Conservation (phyloP, 2,888 invertebrate species). For the Lobophora halterata region DNA sequence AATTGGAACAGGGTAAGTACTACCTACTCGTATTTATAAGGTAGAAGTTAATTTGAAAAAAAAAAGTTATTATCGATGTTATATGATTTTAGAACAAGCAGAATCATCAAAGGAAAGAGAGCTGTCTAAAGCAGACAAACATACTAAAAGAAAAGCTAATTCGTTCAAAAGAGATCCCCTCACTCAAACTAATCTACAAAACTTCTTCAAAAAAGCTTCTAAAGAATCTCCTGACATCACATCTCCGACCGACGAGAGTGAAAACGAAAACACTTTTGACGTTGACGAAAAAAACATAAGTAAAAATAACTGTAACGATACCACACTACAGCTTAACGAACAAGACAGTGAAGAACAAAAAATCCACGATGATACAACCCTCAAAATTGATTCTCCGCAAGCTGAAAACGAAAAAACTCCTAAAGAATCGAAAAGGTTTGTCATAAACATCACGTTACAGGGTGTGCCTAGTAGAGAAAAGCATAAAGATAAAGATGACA, state of each 20-base stretch:
- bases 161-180: constrained; percentile 72
- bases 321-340: constrained; percentile 45
- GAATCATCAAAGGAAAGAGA: constrained; percentile 42
- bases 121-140: constrained; percentile 70
- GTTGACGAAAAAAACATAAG: constrained; percentile 52
- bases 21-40: not conserved
- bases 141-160: constrained; percentile 67
- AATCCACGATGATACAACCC: constrained; percentile 49
- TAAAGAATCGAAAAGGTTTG: constrained; percentile 39
- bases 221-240: constrained; percentile 41
- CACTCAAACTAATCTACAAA: constrained; percentile 72
- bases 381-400: constrained; percentile 40
- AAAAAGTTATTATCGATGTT: too few relatives aligned
- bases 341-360: constrained; percentile 29
- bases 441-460: constrained; percentile 70
- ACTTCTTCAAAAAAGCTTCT: constrained; percentile 61
- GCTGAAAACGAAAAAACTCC: constrained; percentile 14
- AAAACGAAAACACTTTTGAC: constrained; percentile 50
- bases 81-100: constrained; percentile 41
- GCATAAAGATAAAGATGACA: constrained; percentile 17
- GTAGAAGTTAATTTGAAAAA: too few relatives aligned
- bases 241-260: constrained; percentile 49
- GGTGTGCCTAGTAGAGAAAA: constrained; percentile 50
- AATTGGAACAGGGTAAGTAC: constrained; percentile 54
- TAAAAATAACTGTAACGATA: constrained; percentile 37